phyloP scores from a whole-genome alignment of 2,113 vertebrate genomes.

The Picathartes gymnocephalus region DNA sequence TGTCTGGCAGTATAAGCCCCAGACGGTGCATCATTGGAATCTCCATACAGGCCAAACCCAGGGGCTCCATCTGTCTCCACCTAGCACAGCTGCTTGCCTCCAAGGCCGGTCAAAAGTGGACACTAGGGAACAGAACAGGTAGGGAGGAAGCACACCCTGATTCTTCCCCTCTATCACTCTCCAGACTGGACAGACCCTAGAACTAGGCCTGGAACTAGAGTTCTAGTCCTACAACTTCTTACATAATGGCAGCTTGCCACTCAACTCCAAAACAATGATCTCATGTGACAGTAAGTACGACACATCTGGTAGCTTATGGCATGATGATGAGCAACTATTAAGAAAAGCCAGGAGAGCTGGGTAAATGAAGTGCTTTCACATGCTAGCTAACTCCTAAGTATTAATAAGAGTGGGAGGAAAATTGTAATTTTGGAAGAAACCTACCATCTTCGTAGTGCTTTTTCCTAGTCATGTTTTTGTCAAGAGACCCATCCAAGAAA shows the following conservation, averaged over 20 bases:
- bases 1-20: neutral
- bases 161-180: neutral
- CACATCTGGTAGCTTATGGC: neutral
- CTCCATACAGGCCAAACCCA: neutral
- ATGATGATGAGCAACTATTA: neutral
- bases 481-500: slow-evolving; percentile 91
- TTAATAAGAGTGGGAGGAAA: neutral
- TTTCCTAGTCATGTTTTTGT: slow-evolving; percentile 88
- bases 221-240: neutral
- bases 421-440: neutral
- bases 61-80: neutral
- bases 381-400: neutral
- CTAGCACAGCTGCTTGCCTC: neutral
- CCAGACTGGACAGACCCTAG: neutral
- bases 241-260: neutral
- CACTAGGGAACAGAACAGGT: neutral
- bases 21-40: neutral
- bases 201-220: neutral
- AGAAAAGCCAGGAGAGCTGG: neutral
- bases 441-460: slow-evolving; percentile 86
- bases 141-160: neutral
- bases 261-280: neutral
- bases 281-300: neutral
- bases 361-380: neutral
- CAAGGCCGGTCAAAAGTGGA: neutral